These are phyloP conservation scores for Callyntrura sp. DNA, from an alignment of 2,888 invertebrate genomes.

Conservation along the genomic window DNA sequence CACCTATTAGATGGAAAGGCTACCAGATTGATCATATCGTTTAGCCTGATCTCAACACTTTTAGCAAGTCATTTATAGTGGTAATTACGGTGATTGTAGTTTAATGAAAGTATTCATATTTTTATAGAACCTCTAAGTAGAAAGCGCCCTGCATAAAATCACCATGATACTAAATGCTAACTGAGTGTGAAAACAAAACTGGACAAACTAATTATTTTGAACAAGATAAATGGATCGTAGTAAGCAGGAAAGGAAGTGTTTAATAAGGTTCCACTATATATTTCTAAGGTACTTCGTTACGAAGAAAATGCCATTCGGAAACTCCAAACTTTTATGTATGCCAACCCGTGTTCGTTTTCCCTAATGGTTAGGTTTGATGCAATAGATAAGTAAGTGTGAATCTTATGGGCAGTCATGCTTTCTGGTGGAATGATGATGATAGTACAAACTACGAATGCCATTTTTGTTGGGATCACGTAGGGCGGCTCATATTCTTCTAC, in stretches of 20 bases:
- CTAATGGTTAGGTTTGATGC: constrained; percentile 1
- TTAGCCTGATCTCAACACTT: too few relatives aligned
- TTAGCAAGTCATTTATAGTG: too few relatives aligned
- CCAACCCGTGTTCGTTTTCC: not conserved
- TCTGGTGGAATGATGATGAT: not conserved
- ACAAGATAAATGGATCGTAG: not conserved
- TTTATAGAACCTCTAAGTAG: too few relatives aligned
- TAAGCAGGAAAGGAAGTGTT: not conserved
- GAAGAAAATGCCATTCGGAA: not conserved
- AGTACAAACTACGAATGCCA: constrained; percentile 5
- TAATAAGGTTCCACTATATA: not conserved
- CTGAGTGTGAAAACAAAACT: too few relatives aligned
- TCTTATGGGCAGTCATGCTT: not conserved
- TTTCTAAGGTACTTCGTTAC: not conserved
- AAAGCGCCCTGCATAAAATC: too few relatives aligned
- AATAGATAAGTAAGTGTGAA: constrained; percentile 17
- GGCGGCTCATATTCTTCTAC: not conserved
- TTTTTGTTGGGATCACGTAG: not conserved
- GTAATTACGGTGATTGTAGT: too few relatives aligned
- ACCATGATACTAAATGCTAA: too few relatives aligned
- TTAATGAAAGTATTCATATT: too few relatives aligned
- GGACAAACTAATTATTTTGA: too few relatives aligned
- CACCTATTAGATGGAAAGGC: too few relatives aligned
- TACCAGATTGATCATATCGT: too few relatives aligned
- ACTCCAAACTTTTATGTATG: not conserved